Evolutionary conservation across 30 jellyfish, hydroid and myxozoan species (phyloP), one percentile per base, ranked within the genome.

Genomic region (Aurelia sp.): DNA sequence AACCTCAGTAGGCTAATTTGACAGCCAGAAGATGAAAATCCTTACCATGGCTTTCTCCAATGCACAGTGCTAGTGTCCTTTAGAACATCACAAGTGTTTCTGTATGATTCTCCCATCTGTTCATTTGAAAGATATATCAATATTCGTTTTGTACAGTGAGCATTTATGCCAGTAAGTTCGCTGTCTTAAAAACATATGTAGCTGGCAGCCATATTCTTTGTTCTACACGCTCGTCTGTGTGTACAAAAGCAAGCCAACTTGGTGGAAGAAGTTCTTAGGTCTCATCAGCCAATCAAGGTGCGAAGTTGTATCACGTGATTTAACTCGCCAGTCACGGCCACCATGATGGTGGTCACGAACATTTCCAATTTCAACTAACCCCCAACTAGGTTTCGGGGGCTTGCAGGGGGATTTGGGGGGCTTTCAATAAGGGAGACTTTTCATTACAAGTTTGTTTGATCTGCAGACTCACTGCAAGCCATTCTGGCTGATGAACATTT

Each of bases 151-250:
- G 10, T 23, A 41, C 41, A 48, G 50, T 48, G 41, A 27, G 53
- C 41, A 37, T 20, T 21, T 21, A 23, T 27, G 80, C 13, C 35
- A 40, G 27, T 19, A 22, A 78, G 58, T 62, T 62, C 13, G 73
- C 71, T 62, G 55, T n/a, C 71, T 47, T 19, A 16, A 33, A 73
- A 27, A 73, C 63, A 72, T 64, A 73, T 15, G 58, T 6, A 64
- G 40, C 37, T 41, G 75, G 93, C 89, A 78, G 89, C 93, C 93
- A 84, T 84, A 62, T 84, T 84, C 93, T 84, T 84, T 84, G 93
- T 84, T 64, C 93, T 50, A 58, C 93, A 84, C 93, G 93, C 93
- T 84, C 79, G 79, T 18, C 61, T 23, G 73, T 78, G 73, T 78
- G 27, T 65, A 84, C 86, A 84, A 84, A 61, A 84, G 93, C 93